phyloP scores from a whole-genome alignment of 2,797 vertebrate species.

The Rhadinocentrus ornatus region DNA sequence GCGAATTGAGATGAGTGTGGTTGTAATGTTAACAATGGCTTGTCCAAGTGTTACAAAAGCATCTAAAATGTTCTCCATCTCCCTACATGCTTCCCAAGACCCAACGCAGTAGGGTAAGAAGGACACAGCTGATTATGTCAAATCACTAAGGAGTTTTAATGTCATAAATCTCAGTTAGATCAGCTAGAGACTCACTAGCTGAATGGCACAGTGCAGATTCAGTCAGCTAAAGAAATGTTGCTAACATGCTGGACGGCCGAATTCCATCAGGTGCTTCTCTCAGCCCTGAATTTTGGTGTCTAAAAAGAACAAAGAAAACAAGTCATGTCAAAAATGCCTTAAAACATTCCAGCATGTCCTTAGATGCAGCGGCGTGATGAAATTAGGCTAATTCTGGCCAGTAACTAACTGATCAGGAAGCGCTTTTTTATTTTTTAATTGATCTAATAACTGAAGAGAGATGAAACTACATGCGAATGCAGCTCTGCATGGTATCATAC shows the following conservation, averaged over 20 bases:
- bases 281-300: slow-evolving; percentile 17
- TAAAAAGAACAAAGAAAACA: not conserved
- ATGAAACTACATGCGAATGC: not conserved
- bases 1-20: not conserved
- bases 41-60: slow-evolving; percentile 2
- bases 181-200: slow-evolving; percentile 29
- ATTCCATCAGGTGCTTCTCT: slow-evolving; percentile 19
- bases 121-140: slow-evolving; percentile 29
- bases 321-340: slow-evolving; percentile 23
- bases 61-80: slow-evolving; percentile 50
- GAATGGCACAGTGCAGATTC: not conserved
- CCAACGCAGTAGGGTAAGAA: slow-evolving; percentile 95
- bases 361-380: not conserved
- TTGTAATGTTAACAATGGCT: not conserved
- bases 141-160: slow-evolving; percentile 2
- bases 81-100: slow-evolving; percentile 84
- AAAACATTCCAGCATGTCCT: not conserved
- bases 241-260: not conserved
- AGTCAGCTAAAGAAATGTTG: slow-evolving; percentile 29
- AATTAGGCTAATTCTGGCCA: slow-evolving; percentile 1
- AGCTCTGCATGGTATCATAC: not conserved
- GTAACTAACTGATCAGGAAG: not conserved
- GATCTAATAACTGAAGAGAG: not conserved
- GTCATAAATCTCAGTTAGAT: slow-evolving; percentile 17
- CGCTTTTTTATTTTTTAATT: not conserved